Evolutionary conservation across 2,113 vertebrate genomes (phyloP), one percentile per base, ranked within the genome.

Genomic region (Laticauda colubrina): DNA sequence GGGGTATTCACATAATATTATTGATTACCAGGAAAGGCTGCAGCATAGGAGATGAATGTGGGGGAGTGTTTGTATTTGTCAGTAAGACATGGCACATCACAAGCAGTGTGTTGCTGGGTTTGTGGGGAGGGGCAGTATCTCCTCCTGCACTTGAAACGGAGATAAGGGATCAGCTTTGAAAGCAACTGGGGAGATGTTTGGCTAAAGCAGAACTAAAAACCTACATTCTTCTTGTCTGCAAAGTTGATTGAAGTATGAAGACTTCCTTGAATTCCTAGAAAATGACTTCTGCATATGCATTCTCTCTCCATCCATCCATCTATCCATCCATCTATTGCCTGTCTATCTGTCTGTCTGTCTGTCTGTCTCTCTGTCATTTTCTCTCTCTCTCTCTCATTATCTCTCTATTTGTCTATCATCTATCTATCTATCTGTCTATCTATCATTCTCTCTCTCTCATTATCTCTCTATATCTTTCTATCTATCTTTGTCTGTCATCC

Each of bases 1-100:
- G 48, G 53, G 48, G 24, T 51, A 93, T 90, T 94, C 93, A 56
- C n/a, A 26, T 85, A 39, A 61, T 91, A 3, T 92, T 96, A 45
- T 93, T 94, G 92, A 54, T 94, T 89, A 20, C 29, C 53, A 8
- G 53, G 26, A 95, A 59, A 69, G 87, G 34, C 89, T 95, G 18
- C 87, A 94, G 92, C 6, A 6, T 6, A 14, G 89, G 20, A 91
- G 92, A 93, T 5, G 43, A 92, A 94, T n/a, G 55, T n/a, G 86
- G 91, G 5, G 45, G 8, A 29, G 3, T 0, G 0, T 45, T 93
- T 92, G 20, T 85, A 20, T 4, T 56, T 90, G 75, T 53, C 23
- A 69, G 55, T 51, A 24, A 34, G 3, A 59, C 29, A 15, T 81
- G 61, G 90, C 0, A 57, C 0, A 7, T 81, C 15, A 39, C 69